These are phyloP conservation scores for Melipona beecheii DNA, from an alignment of 2,888 invertebrate genomes.

Conservation along the genomic window DNA sequence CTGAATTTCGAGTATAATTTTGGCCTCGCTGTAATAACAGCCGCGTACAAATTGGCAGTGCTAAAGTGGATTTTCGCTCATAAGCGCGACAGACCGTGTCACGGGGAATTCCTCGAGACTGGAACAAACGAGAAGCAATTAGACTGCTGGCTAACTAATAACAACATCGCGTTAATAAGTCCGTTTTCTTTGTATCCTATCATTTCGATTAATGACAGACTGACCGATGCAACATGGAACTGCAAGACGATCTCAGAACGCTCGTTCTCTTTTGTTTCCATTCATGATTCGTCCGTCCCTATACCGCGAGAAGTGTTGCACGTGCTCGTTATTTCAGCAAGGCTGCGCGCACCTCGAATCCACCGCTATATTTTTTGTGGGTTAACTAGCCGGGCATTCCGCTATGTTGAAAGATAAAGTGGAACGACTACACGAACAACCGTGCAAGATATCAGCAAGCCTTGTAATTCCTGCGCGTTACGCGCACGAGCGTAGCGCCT, in stretches of 20 bases:
- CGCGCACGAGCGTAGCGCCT: conserved; percentile 44
- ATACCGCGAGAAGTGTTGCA: conserved; percentile 5
- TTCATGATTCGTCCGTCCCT: conserved; percentile 21
- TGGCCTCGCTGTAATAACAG: not conserved
- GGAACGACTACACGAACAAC: conserved; percentile 67
- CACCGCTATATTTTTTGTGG: conserved; percentile 65
- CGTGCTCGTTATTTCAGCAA: conserved; percentile 65
- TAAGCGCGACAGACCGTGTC: not conserved
- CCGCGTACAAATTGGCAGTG: not conserved
- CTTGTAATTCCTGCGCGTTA: conserved; percentile 39
- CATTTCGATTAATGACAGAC: conserved; percentile 22
- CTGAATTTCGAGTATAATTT: not conserved
- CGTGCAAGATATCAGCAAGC: conserved; percentile 32
- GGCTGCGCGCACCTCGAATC: conserved; percentile 50
- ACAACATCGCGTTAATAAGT: conserved; percentile 36
- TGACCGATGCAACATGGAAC: conserved; percentile 4
- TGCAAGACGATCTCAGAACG: conserved; percentile 7
- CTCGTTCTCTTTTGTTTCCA: conserved; percentile 35
- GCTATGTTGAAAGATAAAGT: conserved; percentile 75
- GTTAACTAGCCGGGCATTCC: conserved; percentile 76
- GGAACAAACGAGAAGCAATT: conserved; percentile 1
- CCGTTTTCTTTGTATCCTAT: conserved; percentile 1
- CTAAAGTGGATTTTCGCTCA: not conserved
- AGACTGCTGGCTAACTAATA: conserved; percentile 1
- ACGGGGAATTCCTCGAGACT: conserved; percentile 1